These are phyloP conservation scores for Scortum barcoo DNA, from an alignment of 2,113 vertebrate genomes.

Conservation along the genomic window DNA sequence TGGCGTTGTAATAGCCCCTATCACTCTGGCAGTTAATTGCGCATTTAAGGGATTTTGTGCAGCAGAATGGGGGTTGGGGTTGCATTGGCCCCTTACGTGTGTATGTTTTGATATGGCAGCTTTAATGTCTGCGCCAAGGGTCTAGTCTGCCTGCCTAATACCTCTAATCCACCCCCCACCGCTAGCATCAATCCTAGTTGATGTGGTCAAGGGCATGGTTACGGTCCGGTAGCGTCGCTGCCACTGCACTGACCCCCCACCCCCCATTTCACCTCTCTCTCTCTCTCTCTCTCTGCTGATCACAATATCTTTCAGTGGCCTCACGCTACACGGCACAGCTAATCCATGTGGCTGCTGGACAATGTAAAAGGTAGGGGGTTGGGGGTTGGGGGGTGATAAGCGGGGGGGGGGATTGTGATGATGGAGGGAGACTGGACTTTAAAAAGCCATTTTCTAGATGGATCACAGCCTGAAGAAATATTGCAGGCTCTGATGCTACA, in stretches of 20 bases:
- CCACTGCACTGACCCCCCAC: neutral
- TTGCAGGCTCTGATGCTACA: constrained; percentile 29
- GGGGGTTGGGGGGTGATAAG: no score
- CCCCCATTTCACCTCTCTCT: constrained; percentile 7
- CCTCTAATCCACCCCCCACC: constrained; percentile 64
- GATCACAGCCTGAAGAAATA: constrained; percentile 52
- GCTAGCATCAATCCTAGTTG: constrained; percentile 21
- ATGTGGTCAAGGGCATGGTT: constrained; percentile 45
- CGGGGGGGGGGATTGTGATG: neutral
- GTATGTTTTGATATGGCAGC: constrained; percentile 29
- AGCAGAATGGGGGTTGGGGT: neutral
- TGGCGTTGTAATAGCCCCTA: neutral
- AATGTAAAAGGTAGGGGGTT: constrained; percentile 34
- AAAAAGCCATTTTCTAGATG: constrained; percentile 46
- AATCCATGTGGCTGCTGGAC: constrained; percentile 58
- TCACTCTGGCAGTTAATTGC: constrained; percentile 34
- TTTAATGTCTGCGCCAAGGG: constrained; percentile 59
- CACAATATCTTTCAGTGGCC: constrained; percentile 41
- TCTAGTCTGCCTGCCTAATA: constrained; percentile 52
- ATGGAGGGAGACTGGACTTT: constrained; percentile 13
- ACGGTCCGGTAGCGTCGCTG: constrained; percentile 20
- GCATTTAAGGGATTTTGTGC: constrained; percentile 50
- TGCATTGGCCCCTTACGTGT: neutral
- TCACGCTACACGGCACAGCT: constrained; percentile 42
- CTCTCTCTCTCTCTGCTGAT: constrained; percentile 9